phyloP scores from a whole-genome alignment of 2,797 vertebrate genomes.

The Lateolabrax maculatus region DNA sequence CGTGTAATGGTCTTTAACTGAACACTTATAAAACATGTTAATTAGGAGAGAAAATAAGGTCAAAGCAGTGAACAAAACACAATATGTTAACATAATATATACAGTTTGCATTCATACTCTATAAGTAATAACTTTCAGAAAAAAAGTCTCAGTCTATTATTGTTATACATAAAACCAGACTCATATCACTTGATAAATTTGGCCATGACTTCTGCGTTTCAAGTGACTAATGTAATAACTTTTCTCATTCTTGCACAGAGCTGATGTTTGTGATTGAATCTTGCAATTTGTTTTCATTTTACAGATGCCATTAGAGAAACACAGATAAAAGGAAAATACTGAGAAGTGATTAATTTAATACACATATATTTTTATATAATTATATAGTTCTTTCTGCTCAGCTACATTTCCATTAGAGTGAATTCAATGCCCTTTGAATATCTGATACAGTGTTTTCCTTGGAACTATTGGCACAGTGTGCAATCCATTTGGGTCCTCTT shows the following conservation, averaged over 20 bases:
- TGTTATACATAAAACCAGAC: conserved; percentile 5
- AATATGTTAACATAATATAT: conserved; percentile 6
- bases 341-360: conserved; percentile 58
- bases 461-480: conserved; percentile 72
- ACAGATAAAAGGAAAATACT: conserved; percentile 39
- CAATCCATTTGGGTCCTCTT: conserved; percentile 80
- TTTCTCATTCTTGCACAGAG: conserved; percentile 35
- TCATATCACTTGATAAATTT: not conserved
- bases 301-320: conserved; percentile 30
- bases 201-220: conserved; percentile 17
- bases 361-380: conserved; percentile 58
- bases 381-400: conserved; percentile 50
- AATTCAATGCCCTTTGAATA: conserved; percentile 65
- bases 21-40: conserved; percentile 67
- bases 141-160: conserved; percentile 21
- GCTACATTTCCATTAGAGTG: conserved; percentile 59
- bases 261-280: conserved; percentile 44
- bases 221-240: conserved; percentile 35
- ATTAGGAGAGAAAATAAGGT: conserved; percentile 68
- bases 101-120: conserved; percentile 22
- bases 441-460: conserved; percentile 60
- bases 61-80: conserved; percentile 41
- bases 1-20: conserved; percentile 64
- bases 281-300: conserved; percentile 51
- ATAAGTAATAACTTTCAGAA: conserved; percentile 26